phyloP scores from a whole-genome alignment of 1,140 invertebrate species.

The Plectrocnemia conspersa region DNA sequence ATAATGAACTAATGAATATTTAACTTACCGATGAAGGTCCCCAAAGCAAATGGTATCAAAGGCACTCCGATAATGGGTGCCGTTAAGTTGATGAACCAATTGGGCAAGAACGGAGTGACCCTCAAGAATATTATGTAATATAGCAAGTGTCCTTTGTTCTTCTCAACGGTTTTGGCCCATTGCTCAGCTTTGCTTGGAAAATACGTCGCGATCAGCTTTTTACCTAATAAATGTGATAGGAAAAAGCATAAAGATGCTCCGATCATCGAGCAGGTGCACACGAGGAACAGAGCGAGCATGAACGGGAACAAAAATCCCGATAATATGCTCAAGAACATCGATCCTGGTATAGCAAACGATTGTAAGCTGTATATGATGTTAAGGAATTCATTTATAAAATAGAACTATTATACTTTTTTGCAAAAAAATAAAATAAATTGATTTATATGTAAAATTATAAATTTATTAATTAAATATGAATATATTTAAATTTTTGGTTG shows the following conservation, averaged over 20 bases:
- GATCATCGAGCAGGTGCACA: conserved; percentile 93
- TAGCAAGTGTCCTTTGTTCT: conserved; percentile 83
- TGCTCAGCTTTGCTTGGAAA: conserved; percentile 81
- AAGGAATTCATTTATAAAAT: too few relatives aligned
- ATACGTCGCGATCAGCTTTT: conserved; percentile 78
- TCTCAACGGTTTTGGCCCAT: conserved; percentile 81
- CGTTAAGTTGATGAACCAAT: conserved; percentile 99
- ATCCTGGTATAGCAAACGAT: conserved; percentile 99
- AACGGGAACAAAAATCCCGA: conserved; percentile 97
- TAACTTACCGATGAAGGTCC: conserved; percentile 83
- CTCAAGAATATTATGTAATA: conserved; percentile 97
- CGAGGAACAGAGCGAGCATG: conserved; percentile 78
- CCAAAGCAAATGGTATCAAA: conserved; percentile 84
- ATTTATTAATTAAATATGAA: too few relatives aligned
- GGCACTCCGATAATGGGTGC: conserved; percentile 96
- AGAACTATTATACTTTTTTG: too few relatives aligned
- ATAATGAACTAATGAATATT: too few relatives aligned
- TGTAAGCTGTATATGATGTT: conserved; percentile 71
- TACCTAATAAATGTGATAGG: conserved; percentile 83
- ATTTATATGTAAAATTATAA: too few relatives aligned
- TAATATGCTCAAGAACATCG: conserved; percentile 94
- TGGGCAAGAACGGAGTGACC: conserved; percentile 96
- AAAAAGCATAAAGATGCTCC: conserved; percentile 95
- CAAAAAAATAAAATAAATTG: too few relatives aligned
- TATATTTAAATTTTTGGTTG: too few relatives aligned